Evolutionary conservation across 2,797 vertebrate species (phyloP), one percentile per base, ranked within the genome.

Genomic region (Hipposideros larvatus): DNA sequence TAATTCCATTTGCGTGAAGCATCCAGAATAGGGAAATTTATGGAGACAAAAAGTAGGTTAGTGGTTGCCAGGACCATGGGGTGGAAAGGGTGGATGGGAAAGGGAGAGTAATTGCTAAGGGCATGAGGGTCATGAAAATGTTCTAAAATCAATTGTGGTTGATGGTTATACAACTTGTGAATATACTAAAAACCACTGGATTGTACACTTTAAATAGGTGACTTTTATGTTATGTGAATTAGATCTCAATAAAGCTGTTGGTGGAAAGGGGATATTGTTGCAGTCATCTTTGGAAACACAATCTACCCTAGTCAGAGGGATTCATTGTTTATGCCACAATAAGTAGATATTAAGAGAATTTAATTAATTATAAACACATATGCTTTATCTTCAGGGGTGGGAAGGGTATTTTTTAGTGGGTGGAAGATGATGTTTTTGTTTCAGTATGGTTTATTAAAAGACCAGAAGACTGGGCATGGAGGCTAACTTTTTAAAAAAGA

Each of bases 371-470:
- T 59, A 55, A 77, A 78, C 48, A 73, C 21, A 31, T 43, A 71
- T 57, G 43, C 10, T 74, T 24, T 82, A 13, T 71, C 10, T 68
- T 94, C 11, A 59, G 22, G 13, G 14, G 26, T 57, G 3, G n/a
- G 43, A 77, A 88, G 43, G 68, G 11, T 80, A 48, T 43, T 78
- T 71, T 90, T 63, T 48, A 43, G 70, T 66, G 63, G 7, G 26
- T 85, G 8, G 7, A 71, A 87, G n/a, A 61, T 46, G 15, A 65
- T 18, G 7, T 55, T 43, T 82, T 8, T n/a, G 28, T 59, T 41
- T 92, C 68, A 94, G 15, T 79, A 46, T 55, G 37, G 70, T 28
- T 84, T 74, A 83, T 5, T 94, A 82, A 92, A 93, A 93, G 26
- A 37, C 24, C 24, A 70, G 65, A 93, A 87, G 63, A 68, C 1